Evolutionary conservation across 2,797 vertebrate genomes (phyloP).

Genomic region (Ctenochaetus hawaiiensis): DNA sequence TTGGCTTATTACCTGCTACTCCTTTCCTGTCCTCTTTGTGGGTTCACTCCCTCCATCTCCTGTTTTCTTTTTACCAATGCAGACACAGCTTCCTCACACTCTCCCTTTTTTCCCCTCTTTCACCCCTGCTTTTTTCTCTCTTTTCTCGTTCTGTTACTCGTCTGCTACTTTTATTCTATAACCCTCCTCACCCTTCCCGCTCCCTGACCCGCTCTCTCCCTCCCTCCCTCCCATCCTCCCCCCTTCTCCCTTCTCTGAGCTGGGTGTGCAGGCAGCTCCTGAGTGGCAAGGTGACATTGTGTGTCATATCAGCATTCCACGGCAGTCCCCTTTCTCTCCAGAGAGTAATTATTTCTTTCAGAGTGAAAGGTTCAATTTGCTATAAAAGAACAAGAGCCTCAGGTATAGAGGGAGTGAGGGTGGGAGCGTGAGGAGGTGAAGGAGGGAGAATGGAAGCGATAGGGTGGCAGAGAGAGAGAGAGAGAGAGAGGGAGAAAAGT

Average conservation of each 20-base stretch:
- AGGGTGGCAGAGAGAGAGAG: constrained; percentile 65
- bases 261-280: constrained; percentile 82
- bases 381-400: constrained; percentile 92
- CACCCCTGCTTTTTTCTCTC: background rate
- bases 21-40: constrained; percentile 58
- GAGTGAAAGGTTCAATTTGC: constrained; percentile 94
- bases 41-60: constrained; percentile 55
- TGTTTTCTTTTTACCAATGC: constrained; percentile 51
- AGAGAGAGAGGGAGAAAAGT: constrained; percentile 31
- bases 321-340: constrained; percentile 88
- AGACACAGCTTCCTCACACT: constrained; percentile 27
- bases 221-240: constrained; percentile 26
- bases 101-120: constrained; percentile 37
- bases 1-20: constrained; percentile 64
- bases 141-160: constrained; percentile 52
- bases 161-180: constrained; percentile 66
- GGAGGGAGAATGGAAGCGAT: constrained; percentile 73
- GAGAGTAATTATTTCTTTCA: constrained; percentile 94
- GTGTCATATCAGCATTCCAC: constrained; percentile 91
- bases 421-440: constrained; percentile 64
- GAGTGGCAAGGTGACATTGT: constrained; percentile 96
- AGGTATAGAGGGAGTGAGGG: constrained; percentile 82
- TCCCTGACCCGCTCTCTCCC: constrained; percentile 60
- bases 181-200: constrained; percentile 59
- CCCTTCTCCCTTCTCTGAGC: constrained; percentile 42